Conservation (phyloP, 2,113 vertebrate genomes). For the Myiagra hebetior region DNA sequence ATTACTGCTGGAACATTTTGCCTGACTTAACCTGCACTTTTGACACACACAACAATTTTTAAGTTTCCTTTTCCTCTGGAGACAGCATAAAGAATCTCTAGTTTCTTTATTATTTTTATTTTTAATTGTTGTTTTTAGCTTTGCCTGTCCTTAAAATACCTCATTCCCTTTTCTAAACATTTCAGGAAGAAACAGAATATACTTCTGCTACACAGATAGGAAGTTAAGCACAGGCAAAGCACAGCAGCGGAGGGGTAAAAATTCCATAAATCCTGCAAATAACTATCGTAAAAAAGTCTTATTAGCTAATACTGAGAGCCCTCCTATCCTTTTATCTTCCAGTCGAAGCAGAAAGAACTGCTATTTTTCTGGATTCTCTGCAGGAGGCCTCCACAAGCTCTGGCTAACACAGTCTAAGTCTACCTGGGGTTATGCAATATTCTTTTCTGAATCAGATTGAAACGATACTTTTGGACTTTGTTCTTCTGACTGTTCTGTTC, state of each 20-base stretch:
- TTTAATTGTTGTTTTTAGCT: not conserved
- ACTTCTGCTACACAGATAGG: not conserved
- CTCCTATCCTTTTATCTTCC: not conserved
- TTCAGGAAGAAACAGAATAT: not conserved
- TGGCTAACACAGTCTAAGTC: not conserved
- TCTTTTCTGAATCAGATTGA: not conserved
- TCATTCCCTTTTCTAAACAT: not conserved
- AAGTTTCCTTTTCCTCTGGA: not conserved
- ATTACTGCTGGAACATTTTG: not conserved
- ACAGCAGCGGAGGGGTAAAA: not conserved
- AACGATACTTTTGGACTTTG: not conserved
- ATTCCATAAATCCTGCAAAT: not conserved
- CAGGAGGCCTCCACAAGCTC: rapidly evolving
- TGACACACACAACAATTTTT: not conserved
- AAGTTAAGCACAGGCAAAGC: not conserved
- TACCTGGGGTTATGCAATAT: not conserved
- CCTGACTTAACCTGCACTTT: not conserved
- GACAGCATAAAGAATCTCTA: not conserved
- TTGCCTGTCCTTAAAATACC: not conserved
- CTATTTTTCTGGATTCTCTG: not conserved
- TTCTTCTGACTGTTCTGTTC: not conserved
- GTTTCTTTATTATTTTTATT: not conserved
- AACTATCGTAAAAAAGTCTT: not conserved
- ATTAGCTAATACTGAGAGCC: not conserved
- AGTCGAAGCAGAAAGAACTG: not conserved